Percentiles rank a stretch among this genome's conserved stretches.
Conservation (phyloP, 2,888 invertebrate species). For the Euplexia lucipara region DNA sequence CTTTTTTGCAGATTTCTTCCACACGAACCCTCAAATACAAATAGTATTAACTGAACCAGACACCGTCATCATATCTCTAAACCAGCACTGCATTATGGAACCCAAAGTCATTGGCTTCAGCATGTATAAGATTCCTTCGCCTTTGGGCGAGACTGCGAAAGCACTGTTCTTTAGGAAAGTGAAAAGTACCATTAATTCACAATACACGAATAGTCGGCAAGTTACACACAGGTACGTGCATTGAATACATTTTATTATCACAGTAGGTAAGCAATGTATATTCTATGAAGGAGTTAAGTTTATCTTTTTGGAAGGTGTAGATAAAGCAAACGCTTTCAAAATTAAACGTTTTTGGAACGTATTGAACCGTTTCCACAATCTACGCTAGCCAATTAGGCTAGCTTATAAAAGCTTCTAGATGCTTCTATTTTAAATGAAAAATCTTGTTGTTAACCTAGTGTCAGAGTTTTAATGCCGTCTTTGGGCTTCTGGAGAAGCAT, state of each 20-base stretch:
- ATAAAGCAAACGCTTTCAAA: too few species aligned
- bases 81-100: conserved; percentile 97
- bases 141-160: conserved; percentile 94
- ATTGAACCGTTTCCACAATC: too few species aligned
- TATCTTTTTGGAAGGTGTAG: too few species aligned
- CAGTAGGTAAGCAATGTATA: background rate
- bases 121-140: conserved; percentile 94
- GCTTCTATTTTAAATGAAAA: too few species aligned
- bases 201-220: conserved; percentile 97
- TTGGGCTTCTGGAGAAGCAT: too few species aligned
- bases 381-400: too few species aligned
- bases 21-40: conserved; percentile 97
- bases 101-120: conserved; percentile 98
- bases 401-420: too few species aligned
- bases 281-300: too few species aligned
- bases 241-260: background rate
- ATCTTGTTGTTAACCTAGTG: too few species aligned
- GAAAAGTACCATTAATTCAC: conserved; percentile 96
- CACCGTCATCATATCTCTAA: conserved; percentile 94
- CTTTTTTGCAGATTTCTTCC: conserved; percentile 94
- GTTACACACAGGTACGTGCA: conserved; percentile 90
- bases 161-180: conserved; percentile 96
- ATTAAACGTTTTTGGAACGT: too few species aligned
- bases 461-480: too few species aligned
- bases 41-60: conserved; percentile 93